These are phyloP conservation scores for Oophaga pumilio DNA, from an alignment of 2,113 vertebrate genomes.

Conservation along the genomic window DNA sequence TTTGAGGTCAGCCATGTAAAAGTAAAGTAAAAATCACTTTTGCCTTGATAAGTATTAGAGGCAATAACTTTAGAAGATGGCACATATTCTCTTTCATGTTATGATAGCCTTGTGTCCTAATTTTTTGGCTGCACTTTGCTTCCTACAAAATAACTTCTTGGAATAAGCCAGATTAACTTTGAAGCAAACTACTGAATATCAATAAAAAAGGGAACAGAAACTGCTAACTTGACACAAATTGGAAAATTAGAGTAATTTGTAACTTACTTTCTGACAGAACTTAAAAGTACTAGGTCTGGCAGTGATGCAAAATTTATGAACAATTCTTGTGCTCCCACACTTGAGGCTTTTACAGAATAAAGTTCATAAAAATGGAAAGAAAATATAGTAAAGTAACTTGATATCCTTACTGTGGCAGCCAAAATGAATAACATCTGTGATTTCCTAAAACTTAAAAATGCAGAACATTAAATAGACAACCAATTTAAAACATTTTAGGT, in stretches of 20 bases:
- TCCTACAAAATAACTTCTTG: slow-evolving; percentile 31
- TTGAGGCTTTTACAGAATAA: not conserved
- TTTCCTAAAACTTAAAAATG: not conserved
- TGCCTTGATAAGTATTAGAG: slow-evolving; percentile 6
- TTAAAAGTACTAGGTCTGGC: slow-evolving; percentile 36
- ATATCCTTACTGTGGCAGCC: not conserved
- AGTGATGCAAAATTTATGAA: slow-evolving; percentile 48
- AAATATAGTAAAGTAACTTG: not conserved
- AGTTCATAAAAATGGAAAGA: slow-evolving; percentile 24
- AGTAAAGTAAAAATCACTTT: not conserved
- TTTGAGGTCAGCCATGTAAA: not conserved
- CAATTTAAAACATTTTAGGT: not conserved
- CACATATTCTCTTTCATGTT: slow-evolving; percentile 7
- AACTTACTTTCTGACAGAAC: slow-evolving; percentile 44
- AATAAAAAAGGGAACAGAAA: slow-evolving; percentile 21
- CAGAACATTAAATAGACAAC: not conserved
- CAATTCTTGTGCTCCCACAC: slow-evolving; percentile 12
- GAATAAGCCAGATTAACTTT: slow-evolving; percentile 46
- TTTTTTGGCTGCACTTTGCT: slow-evolving; percentile 18
- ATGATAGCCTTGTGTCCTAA: slow-evolving; percentile 40
- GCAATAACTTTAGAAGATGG: slow-evolving; percentile 8
- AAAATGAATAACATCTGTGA: slow-evolving; percentile 25
- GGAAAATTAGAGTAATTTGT: slow-evolving; percentile 50
- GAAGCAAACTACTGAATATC: slow-evolving; percentile 29
- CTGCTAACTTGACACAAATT: slow-evolving; percentile 38